Evolutionary conservation across 2,888 invertebrate genomes (phyloP).

Genomic region (Polyommatus icarus): DNA sequence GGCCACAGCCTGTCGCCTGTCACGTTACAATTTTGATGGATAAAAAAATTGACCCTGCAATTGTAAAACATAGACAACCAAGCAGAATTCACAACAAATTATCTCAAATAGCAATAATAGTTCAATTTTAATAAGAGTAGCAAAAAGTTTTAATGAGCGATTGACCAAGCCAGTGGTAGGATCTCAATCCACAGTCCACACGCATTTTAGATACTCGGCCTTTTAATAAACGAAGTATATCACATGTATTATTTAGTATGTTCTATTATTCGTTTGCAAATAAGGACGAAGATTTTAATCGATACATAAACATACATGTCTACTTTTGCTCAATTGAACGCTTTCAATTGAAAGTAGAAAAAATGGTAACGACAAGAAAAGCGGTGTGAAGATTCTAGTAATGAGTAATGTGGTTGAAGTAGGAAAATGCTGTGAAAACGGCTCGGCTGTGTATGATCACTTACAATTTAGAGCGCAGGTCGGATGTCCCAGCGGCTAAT

Average conservation of each 20-base stretch:
- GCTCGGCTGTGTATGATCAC: constrained; percentile 61
- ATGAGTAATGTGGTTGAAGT: background rate
- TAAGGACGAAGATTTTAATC: background rate
- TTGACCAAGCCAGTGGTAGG: background rate
- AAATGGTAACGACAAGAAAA: background rate
- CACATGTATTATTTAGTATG: too few species aligned
- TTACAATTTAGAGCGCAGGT: constrained; percentile 87
- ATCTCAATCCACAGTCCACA: background rate
- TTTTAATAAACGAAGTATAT: too few species aligned
- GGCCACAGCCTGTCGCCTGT: too few species aligned
- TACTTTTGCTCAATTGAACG: background rate
- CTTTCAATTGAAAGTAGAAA: background rate
- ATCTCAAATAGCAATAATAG: constrained; percentile 18
- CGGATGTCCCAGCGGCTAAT: constrained; percentile 87
- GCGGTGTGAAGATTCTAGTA: background rate
- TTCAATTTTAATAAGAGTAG: background rate
- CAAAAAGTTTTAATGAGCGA: background rate
- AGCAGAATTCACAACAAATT: constrained; percentile 60
- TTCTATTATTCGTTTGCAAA: too few species aligned
- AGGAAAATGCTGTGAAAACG: constrained; percentile 52
- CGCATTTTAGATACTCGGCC: background rate
- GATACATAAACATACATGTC: background rate
- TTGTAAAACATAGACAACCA: constrained; percentile 65
- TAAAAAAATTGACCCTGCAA: constrained; percentile 73
- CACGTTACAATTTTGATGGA: constrained; percentile 61